Base-by-base conservation (phyloP, 35 echinoderm and acorn worm species). In the Amphiura filiformis region DNA sequence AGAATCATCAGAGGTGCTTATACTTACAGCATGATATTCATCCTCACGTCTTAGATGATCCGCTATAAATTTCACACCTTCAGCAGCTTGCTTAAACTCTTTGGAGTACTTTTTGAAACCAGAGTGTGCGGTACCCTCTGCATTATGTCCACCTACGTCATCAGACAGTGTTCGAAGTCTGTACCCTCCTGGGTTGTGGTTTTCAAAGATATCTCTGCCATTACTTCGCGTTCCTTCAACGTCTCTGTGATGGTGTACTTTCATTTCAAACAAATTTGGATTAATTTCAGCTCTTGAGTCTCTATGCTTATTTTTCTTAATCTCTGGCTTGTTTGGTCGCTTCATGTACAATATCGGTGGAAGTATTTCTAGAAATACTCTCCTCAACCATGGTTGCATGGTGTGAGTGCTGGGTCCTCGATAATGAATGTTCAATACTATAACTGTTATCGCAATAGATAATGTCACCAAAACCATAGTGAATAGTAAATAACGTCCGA, bases 291-390 rank as follows among this genome's bases (percentile, higher is more conserved):
- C 88, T 1, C 18, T 18, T 52, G 7, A 11, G 7, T 11, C 20
- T 52, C 20, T 52, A 52, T 20, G 44, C 7, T 56, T 81, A 12
- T 89, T 77, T 0, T 39, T 33, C 41, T 64, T 61, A 32, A 37
- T 33, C 33, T 36, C 26, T 49, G 90, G 38, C 65, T 61, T 57
- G 32, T 87, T 82, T 4, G 96, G 96, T 83, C 96, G 90, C 78
- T 94, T 93, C 96, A 98, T 98, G 87, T 84, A 98, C 37, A 98
- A 47, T 34, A 98, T 76, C 9, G 96, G 96, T 0, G 96, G 96
- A 37, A 98, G 76, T 80, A 94, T 91, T 39, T 98, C 86, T 36
- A 98, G 88, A 76, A 98, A 98, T 57, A 98, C 86, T 75, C 92
- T 94, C 34, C 89, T 78, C 26, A 98, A 92, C 94, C 94, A 97